phyloP scores from a whole-genome alignment of 2,113 vertebrate species.

The Aspidoscelis tigris region DNA sequence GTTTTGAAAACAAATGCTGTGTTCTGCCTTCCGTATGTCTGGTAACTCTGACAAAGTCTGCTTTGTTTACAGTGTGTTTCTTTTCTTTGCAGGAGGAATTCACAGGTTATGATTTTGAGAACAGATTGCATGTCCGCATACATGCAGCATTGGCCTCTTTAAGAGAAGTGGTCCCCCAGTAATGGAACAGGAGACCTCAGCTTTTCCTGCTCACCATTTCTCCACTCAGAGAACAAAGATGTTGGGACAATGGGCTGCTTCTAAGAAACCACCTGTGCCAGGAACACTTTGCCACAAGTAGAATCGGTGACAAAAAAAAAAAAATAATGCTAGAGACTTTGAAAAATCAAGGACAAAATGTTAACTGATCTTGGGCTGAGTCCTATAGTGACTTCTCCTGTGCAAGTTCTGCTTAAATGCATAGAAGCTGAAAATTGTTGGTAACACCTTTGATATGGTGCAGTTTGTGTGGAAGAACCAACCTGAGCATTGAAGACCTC shows the following conservation, averaged over 20 bases:
- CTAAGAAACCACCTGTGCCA: constrained; percentile 74
- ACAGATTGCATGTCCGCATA: constrained; percentile 96
- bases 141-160: constrained; percentile 94
- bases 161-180: constrained; percentile 93
- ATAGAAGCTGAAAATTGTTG: background rate
- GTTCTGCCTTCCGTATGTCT: background rate
- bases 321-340: constrained; percentile 43
- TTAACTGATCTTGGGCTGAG: constrained; percentile 75
- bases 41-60: background rate
- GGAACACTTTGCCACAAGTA: constrained; percentile 64
- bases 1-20: too few relatives aligned
- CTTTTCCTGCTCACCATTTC: constrained; percentile 64
- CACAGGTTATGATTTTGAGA: constrained; percentile 96
- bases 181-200: constrained; percentile 58
- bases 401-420: constrained; percentile 48
- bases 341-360: constrained; percentile 48
- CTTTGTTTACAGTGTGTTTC: background rate
- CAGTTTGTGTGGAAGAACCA: background rate
- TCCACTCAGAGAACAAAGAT: constrained; percentile 75
- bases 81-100: constrained; percentile 87
- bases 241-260: constrained; percentile 70
- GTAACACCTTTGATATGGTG: background rate
- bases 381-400: constrained; percentile 47
- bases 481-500: background rate
- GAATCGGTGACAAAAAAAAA: constrained; percentile 48